Conservation (phyloP, 1,140 invertebrate species). For the Leptonema lineaticorne region DNA sequence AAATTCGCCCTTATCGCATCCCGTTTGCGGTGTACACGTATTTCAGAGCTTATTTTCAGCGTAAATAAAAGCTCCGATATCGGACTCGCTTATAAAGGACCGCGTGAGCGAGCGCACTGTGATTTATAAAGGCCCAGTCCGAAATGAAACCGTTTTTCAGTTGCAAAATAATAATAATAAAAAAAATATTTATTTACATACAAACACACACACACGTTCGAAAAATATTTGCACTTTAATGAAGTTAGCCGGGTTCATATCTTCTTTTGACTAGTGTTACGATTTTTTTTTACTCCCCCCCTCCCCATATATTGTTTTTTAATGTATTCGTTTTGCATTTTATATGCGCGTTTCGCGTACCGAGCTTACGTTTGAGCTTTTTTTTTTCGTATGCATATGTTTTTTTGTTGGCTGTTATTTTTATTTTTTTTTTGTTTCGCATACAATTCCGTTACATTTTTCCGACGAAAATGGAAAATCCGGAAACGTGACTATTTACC, state of each 20-base stretch:
- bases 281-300: background rate
- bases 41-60: background rate
- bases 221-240: background rate
- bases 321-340: too few species aligned
- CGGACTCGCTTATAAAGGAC: background rate
- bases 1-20: too few species aligned
- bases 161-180: too few species aligned
- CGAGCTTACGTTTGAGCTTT: background rate
- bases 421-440: background rate
- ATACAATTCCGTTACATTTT: too few species aligned
- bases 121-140: background rate
- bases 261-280: background rate
- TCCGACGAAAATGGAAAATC: background rate
- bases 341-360: background rate
- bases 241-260: background rate
- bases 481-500: background rate
- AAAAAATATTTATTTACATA: too few species aligned
- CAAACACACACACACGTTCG: too few species aligned
- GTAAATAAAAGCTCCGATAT: background rate
- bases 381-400: too few species aligned
- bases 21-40: too few species aligned
- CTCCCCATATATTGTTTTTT: too few species aligned
- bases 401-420: slow-evolving; percentile 5
- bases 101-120: background rate
- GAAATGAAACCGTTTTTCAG: background rate